Percentiles rank a stretch among this genome's conserved stretches.
Evolutionary conservation across 1,140 invertebrate genomes (phyloP).

Genomic region (Ylistrum balloti): DNA sequence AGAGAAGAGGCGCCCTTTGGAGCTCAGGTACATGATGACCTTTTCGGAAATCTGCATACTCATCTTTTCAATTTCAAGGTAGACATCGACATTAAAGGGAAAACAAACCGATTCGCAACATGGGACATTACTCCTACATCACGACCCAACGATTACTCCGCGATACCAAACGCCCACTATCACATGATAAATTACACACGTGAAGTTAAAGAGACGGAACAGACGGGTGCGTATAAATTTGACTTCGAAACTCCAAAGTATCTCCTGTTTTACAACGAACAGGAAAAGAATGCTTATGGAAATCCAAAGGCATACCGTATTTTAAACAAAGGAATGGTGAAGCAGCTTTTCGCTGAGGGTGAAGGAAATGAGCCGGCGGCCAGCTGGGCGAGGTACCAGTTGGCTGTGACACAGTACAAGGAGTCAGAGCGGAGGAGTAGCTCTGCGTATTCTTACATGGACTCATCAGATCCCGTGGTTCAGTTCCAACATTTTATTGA

Average conservation of each 20-base stretch:
- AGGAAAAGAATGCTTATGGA: constrained; percentile 53
- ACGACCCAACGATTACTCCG: constrained; percentile 42
- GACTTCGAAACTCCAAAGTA: constrained; percentile 70
- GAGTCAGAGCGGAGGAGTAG: constrained; percentile 72
- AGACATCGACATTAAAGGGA: constrained; percentile 72
- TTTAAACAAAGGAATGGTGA: constrained; percentile 64
- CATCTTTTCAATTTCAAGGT: constrained; percentile 77
- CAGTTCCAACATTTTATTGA: constrained; percentile 70
- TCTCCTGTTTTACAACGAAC: constrained; percentile 67
- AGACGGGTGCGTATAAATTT: constrained; percentile 65
- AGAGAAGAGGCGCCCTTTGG: constrained; percentile 64
- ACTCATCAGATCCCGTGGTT: constrained; percentile 70
- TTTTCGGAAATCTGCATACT: constrained; percentile 73
- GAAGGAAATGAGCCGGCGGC: constrained; percentile 66
- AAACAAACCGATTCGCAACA: constrained; percentile 71
- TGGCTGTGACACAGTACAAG: constrained; percentile 72
- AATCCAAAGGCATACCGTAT: constrained; percentile 52
- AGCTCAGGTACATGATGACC: constrained; percentile 64
- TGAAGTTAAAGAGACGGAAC: constrained; percentile 61
- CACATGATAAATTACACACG: constrained; percentile 53
- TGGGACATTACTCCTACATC: constrained; percentile 62
- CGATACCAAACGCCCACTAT: constrained; percentile 42
- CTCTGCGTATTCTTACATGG: constrained; percentile 71
- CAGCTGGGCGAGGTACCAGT: constrained; percentile 70
- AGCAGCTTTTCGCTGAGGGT: constrained; percentile 62